phyloP scores from a whole-genome alignment of 2,888 invertebrate species.

The Erebia aethiops region DNA sequence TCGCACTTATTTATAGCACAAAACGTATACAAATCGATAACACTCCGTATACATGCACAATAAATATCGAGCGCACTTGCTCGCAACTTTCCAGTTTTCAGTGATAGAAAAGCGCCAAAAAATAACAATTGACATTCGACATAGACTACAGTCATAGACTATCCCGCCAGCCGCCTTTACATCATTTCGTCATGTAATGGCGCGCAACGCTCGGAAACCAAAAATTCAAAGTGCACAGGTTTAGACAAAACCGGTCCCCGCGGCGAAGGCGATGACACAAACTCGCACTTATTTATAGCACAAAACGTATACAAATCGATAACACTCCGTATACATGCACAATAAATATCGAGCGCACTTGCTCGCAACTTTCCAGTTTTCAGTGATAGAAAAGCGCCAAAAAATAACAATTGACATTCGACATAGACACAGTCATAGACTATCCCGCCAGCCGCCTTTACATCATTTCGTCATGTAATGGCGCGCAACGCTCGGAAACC shows the following conservation, averaged over 20 bases:
- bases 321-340: constrained; percentile 59
- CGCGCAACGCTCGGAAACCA: constrained; percentile 46
- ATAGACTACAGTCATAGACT: constrained; percentile 39
- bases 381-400: not conserved
- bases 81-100: constrained; percentile 48
- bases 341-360: constrained; percentile 46
- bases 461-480: constrained; percentile 42
- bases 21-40: constrained; percentile 80
- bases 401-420: constrained; percentile 38
- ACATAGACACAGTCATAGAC: constrained; percentile 38
- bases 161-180: constrained; percentile 65
- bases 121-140: constrained; percentile 36
- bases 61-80: constrained; percentile 45
- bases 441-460: constrained; percentile 67
- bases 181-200: constrained; percentile 43
- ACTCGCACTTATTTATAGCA: constrained; percentile 77
- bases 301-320: constrained; percentile 79
- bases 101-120: constrained; percentile 20
- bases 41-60: constrained; percentile 56
- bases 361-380: constrained; percentile 50
- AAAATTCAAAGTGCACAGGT: constrained; percentile 52
- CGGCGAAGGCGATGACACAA: constrained; percentile 69
- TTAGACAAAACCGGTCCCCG: constrained; percentile 71
- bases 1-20: constrained; percentile 76
- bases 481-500: constrained; percentile 46